Conservation (phyloP, 1,140 invertebrate genomes). For the Phthorimaea operculella region DNA sequence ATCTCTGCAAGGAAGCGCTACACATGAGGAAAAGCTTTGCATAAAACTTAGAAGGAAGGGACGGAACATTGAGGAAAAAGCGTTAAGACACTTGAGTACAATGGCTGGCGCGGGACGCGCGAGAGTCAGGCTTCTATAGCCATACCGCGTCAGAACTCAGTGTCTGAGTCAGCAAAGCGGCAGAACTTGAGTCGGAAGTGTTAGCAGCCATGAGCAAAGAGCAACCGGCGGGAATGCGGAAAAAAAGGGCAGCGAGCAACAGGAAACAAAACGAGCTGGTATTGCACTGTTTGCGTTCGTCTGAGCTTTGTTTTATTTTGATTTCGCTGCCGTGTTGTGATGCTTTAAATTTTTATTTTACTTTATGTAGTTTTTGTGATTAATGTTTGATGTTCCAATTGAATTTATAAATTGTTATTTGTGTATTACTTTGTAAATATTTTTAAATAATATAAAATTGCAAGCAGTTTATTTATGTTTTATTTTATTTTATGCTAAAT, state of each 20-base stretch:
- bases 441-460: not conserved
- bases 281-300: conserved; percentile 47
- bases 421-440: not conserved
- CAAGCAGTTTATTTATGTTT: not conserved
- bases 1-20: conserved; percentile 23
- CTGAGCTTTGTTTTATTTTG: conserved; percentile 39
- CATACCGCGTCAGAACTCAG: conserved; percentile 54
- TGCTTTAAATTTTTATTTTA: conserved; percentile 31
- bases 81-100: not conserved
- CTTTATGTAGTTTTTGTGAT: conserved; percentile 5
- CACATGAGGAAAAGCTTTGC: not conserved
- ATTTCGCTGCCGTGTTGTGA: conserved; percentile 41
- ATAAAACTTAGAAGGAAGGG: not conserved
- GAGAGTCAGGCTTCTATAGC: conserved; percentile 53
- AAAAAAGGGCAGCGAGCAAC: conserved; percentile 70
- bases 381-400: not conserved
- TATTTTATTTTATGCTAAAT: not conserved
- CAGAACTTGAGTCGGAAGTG: conserved; percentile 59
- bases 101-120: conserved; percentile 53
- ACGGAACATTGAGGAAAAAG: not conserved
- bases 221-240: conserved; percentile 70
- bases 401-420: not conserved
- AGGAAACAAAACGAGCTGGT: conserved; percentile 73
- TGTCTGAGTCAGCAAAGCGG: conserved; percentile 54
- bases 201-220: conserved; percentile 70